Percentiles rank a stretch among this genome's conserved stretches.
phyloP scores from a whole-genome alignment of 2,888 invertebrate genomes.

The Iphiclides podalirius region DNA sequence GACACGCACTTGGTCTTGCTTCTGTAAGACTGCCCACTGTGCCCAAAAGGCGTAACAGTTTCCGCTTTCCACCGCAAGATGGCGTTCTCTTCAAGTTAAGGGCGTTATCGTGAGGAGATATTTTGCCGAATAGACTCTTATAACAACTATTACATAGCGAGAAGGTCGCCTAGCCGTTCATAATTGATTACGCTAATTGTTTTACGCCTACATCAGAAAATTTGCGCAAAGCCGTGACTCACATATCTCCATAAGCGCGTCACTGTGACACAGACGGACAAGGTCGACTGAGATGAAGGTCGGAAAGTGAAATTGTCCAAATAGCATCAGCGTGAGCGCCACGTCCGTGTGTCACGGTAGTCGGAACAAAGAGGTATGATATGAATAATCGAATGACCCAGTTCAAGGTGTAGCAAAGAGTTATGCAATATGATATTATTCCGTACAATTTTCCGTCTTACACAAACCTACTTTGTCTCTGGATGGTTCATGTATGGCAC shows the following conservation, averaged over 20 bases:
- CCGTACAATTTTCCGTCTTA: no score
- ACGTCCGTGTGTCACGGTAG: not conserved
- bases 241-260: conserved; percentile 3
- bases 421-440: not conserved
- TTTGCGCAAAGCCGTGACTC: conserved; percentile 13
- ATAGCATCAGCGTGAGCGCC: not conserved
- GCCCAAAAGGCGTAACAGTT: no score
- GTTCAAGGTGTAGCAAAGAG: not conserved
- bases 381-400: not conserved
- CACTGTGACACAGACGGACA: conserved; percentile 12
- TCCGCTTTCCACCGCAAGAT: no score
- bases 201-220: conserved; percentile 14
- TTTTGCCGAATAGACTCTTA: no score
- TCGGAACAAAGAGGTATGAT: not conserved
- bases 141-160: no score
- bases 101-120: no score
- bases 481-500: no score
- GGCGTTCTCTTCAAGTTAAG: no score
- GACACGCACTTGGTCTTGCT: no score
- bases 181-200: conserved; percentile 19
- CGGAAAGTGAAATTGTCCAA: conserved; percentile 20
- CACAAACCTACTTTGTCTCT: no score
- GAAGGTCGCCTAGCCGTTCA: conserved; percentile 8
- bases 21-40: no score
- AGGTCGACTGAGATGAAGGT: conserved; percentile 14